A percentile compares a stretch with the other conserved stretches of the same genome.
These are phyloP conservation scores for Anthoscopus minutus DNA, from an alignment of 2,113 vertebrate species.

Conservation along the genomic window DNA sequence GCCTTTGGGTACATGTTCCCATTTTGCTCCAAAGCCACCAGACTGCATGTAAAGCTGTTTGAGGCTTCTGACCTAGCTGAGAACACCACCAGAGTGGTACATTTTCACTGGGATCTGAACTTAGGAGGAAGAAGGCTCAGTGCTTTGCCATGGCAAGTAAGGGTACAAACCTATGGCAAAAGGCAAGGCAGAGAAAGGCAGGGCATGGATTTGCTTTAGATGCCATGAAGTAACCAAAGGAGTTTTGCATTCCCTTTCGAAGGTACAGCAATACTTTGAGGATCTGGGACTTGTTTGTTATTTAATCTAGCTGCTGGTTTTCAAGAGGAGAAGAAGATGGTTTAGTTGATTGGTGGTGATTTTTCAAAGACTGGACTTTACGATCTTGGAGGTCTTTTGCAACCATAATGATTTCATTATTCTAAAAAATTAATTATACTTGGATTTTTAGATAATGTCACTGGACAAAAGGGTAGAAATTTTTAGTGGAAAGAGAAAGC, in stretches of 20 bases:
- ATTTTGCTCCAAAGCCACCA: background rate
- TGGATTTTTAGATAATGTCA: background rate
- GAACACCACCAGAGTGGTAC: background rate
- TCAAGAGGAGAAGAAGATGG: background rate
- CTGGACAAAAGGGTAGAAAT: background rate
- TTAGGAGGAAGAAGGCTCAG: background rate
- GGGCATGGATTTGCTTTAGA: background rate
- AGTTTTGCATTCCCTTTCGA: background rate
- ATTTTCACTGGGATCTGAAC: background rate
- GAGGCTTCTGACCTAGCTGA: background rate
- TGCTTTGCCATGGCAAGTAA: fast-evolving
- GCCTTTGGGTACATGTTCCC: background rate
- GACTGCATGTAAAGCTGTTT: background rate
- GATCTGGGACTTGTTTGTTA: background rate
- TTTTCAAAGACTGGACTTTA: background rate
- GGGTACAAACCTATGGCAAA: fast-evolving
- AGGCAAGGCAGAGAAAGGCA: background rate
- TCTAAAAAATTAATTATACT: background rate
- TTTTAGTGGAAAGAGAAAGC: background rate
- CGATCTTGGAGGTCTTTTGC: background rate
- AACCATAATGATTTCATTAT: background rate
- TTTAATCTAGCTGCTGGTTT: background rate
- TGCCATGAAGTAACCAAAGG: background rate
- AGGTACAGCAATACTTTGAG: background rate
- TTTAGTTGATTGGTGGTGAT: background rate